Percentiles rank a stretch among this genome's conserved stretches.
Conservation (phyloP, 2,113 vertebrate genomes). For the Nesoenas mayeri region DNA sequence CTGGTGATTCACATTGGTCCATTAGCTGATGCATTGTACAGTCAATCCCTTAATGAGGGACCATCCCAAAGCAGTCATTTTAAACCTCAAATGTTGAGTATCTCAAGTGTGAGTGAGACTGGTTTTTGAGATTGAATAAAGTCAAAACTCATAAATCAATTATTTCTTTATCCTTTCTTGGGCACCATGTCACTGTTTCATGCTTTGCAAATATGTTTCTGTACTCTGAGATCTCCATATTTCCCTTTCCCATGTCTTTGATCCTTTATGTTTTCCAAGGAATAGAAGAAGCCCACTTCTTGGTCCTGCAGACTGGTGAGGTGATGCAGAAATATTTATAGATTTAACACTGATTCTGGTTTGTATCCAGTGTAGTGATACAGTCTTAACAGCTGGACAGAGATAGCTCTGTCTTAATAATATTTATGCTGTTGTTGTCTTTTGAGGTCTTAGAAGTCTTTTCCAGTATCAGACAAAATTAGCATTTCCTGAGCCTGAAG, state of each 20-base stretch:
- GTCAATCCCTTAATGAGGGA: neutral
- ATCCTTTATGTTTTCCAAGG: neutral
- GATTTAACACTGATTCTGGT: neutral
- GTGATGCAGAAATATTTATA: neutral
- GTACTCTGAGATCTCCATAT: neutral
- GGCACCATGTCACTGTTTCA: rapidly evolving
- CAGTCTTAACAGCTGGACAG: neutral
- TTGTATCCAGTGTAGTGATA: neutral
- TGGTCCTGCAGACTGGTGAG: neutral
- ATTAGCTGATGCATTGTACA: neutral
- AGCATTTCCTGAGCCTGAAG: neutral
- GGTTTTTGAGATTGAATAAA: neutral
- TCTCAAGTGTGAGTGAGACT: rapidly evolving
- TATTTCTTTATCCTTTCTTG: neutral
- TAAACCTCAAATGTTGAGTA: neutral
- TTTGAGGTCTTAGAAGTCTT: neutral
- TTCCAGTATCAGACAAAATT: neutral
- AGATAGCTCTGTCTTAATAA: neutral
- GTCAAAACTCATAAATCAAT: neutral
- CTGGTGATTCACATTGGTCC: neutral
- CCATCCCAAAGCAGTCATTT: neutral
- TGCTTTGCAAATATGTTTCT: neutral
- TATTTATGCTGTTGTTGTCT: neutral
- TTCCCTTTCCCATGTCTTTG: neutral
- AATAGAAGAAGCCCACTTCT: neutral